A percentile compares a stretch with the other conserved stretches of the same genome.
These are phyloP conservation scores for Oppia nitens DNA, from an alignment of 1,140 invertebrate species.

Conservation along the genomic window DNA sequence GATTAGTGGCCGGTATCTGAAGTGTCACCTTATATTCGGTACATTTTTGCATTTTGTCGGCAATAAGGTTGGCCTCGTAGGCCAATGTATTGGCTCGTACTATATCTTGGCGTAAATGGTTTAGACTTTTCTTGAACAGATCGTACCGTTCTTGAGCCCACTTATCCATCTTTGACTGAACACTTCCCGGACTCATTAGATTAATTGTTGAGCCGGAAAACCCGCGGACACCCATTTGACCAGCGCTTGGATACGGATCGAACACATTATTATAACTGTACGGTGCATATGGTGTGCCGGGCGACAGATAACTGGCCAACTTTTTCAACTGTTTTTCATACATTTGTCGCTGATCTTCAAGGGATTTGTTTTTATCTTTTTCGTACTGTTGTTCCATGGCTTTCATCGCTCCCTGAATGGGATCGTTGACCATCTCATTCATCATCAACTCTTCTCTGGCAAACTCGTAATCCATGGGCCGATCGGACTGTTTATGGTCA, in stretches of 20 bases:
- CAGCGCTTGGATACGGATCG: conserved; percentile 59
- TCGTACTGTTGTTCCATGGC: conserved; percentile 80
- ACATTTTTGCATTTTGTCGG: conserved; percentile 77
- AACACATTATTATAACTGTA: conserved; percentile 43
- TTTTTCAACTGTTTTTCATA: conserved; percentile 92
- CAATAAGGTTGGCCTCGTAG: conserved; percentile 85
- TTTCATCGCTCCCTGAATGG: conserved; percentile 82
- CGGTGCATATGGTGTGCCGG: conserved; percentile 69
- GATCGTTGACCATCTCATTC: conserved; percentile 69
- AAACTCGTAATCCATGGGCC: conserved; percentile 63
- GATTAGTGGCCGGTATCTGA: conserved; percentile 89
- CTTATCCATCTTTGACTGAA: conserved; percentile 65
- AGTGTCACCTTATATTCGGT: conserved; percentile 90
- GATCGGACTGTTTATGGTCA: background rate
- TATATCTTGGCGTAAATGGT: conserved; percentile 75
- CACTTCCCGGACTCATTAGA: conserved; percentile 39
- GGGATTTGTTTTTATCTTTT: conserved; percentile 63
- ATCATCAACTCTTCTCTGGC: conserved; percentile 86
- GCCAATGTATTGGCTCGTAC: conserved; percentile 81
- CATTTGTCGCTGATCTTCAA: conserved; percentile 86
- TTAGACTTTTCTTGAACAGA: conserved; percentile 70
- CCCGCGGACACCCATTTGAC: conserved; percentile 37
- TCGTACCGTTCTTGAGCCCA: conserved; percentile 70
- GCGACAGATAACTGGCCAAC: conserved; percentile 63
- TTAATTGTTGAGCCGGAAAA: conserved; percentile 4